A percentile compares a stretch with the other conserved stretches of the same genome.
phyloP scores from a whole-genome alignment of 1,140 invertebrate genomes.

The Sinonovacula constricta region DNA sequence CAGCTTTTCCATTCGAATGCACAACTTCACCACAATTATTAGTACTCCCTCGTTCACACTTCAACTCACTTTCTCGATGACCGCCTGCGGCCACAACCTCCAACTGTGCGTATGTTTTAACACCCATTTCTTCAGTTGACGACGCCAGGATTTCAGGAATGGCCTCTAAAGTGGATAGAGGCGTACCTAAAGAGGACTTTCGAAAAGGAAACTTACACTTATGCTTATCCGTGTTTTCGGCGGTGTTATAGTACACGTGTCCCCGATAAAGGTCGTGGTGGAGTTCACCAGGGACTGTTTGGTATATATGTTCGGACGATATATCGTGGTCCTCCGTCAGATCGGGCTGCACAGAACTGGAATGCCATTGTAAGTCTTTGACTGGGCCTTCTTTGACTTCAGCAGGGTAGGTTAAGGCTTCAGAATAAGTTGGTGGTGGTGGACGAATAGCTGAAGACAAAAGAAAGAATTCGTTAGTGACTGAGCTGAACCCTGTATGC shows the following conservation, averaged over 20 bases:
- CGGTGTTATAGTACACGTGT: constrained; percentile 8
- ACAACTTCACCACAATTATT: constrained; percentile 6
- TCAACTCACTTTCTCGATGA: background rate
- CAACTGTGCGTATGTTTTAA: constrained; percentile 47
- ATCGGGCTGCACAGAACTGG: background rate
- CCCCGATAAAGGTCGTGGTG: background rate
- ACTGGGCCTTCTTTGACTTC: background rate
- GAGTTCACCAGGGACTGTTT: constrained; percentile 20
- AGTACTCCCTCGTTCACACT: constrained; percentile 2
- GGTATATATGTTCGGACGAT: background rate
- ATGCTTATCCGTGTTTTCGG: background rate
- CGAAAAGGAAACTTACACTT: constrained; percentile 22
- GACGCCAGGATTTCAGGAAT: constrained; percentile 48
- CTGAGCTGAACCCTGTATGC: too few species aligned
- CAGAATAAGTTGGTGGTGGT: constrained; percentile 32
- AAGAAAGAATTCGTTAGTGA: constrained; percentile 1
- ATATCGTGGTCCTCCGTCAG: background rate
- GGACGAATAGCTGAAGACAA: constrained; percentile 36
- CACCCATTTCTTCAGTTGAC: constrained; percentile 29
- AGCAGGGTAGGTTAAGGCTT: constrained; percentile 15
- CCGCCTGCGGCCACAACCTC: constrained; percentile 36
- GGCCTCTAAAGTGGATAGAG: constrained; percentile 28
- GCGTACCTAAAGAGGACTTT: constrained; percentile 7
- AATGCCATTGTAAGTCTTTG: background rate
- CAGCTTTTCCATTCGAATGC: constrained; percentile 36